Evolutionary conservation across 2,113 vertebrate species (phyloP).

Genomic region (Ellobius talpinus): DNA sequence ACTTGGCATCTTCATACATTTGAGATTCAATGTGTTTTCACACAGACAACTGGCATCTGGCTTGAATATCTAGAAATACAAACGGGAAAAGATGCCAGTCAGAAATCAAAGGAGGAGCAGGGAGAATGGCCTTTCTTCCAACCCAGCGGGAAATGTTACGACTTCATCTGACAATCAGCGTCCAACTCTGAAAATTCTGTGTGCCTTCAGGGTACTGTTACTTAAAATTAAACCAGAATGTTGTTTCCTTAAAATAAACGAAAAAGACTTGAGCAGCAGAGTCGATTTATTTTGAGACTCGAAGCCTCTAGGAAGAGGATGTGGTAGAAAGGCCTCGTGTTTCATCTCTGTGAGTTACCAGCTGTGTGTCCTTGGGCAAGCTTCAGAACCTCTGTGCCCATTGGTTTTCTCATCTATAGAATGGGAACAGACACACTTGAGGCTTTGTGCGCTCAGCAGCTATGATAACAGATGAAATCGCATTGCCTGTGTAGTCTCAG

Average conservation of each 20-base stretch:
- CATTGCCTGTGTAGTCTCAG: background rate
- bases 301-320: slow-evolving; percentile 58
- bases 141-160: slow-evolving; percentile 8
- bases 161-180: slow-evolving; percentile 55
- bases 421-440: background rate
- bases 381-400: background rate
- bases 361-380: slow-evolving; percentile 52
- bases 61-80: slow-evolving; percentile 71
- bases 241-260: slow-evolving; percentile 63
- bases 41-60: slow-evolving; percentile 83
- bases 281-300: slow-evolving; percentile 68
- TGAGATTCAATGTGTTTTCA: slow-evolving; percentile 81
- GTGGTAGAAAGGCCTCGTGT: slow-evolving; percentile 12
- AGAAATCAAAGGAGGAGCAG: slow-evolving; percentile 64
- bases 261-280: slow-evolving; percentile 57
- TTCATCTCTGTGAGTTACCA: slow-evolving; percentile 36
- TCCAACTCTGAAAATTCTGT: slow-evolving; percentile 41
- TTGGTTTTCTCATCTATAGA: slow-evolving; percentile 40
- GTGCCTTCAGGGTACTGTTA: slow-evolving; percentile 59
- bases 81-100: slow-evolving; percentile 63
- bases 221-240: slow-evolving; percentile 76
- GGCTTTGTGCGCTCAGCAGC: background rate
- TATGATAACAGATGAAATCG: background rate
- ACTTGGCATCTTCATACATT: slow-evolving; percentile 71
- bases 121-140: slow-evolving; percentile 35